Evolutionary conservation across 2,888 invertebrate species (phyloP).

Genomic region (Zootermopsis nevadensis): DNA sequence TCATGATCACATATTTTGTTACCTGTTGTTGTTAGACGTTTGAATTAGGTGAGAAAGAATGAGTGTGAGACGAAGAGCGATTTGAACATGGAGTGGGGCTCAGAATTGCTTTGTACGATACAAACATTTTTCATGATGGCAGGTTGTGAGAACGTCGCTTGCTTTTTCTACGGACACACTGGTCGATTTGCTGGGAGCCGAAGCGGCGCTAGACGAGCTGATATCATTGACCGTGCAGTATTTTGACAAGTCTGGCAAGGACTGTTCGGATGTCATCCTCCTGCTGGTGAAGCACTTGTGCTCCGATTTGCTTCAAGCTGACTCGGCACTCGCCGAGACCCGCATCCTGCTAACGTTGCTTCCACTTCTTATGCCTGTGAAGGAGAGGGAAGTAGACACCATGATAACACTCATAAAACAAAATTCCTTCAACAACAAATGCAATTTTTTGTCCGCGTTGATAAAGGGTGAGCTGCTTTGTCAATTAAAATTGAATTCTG

Average conservation of each 20-base stretch:
- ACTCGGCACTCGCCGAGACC: constrained; percentile 62
- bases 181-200: constrained; percentile 64
- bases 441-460: constrained; percentile 59
- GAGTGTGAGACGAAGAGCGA: too few relatives aligned
- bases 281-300: constrained; percentile 66
- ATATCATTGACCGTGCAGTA: constrained; percentile 64
- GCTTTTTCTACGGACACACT: constrained; percentile 61
- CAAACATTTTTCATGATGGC: not conserved
- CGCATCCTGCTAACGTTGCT: constrained; percentile 70
- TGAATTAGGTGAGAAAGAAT: too few relatives aligned
- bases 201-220: constrained; percentile 65
- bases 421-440: constrained; percentile 56
- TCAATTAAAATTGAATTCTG: too few relatives aligned
- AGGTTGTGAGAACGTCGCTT: constrained; percentile 68
- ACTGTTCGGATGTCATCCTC: not conserved
- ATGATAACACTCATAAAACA: not conserved
- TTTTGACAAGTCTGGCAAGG: not conserved
- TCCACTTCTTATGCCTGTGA: constrained; percentile 72
- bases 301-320: constrained; percentile 58
- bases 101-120: too few relatives aligned
- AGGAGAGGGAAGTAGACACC: constrained; percentile 60
- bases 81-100: too few relatives aligned
- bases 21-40: too few relatives aligned
- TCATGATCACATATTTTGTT: too few relatives aligned
- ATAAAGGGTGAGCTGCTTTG: constrained; percentile 46